Conservation (phyloP, 1,140 invertebrate species). For the Drosophila simulans region DNA sequence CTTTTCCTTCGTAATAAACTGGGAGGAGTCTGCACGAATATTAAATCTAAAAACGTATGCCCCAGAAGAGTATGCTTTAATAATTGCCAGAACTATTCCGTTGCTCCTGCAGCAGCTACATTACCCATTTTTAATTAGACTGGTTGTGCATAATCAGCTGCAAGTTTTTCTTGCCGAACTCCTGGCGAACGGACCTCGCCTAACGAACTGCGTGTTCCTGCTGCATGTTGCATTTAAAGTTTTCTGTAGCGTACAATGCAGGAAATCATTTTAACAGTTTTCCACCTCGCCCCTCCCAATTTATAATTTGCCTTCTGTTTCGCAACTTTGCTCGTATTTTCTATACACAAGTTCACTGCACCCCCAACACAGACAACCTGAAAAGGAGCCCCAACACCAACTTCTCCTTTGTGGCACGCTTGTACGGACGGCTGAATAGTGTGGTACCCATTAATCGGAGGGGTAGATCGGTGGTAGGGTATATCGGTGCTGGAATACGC, state of each 20-base stretch:
- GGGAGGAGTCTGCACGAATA: constrained; percentile 15
- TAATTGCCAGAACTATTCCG: constrained; percentile 35
- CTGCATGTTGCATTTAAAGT: constrained; percentile 80
- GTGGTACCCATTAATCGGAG: constrained; percentile 2
- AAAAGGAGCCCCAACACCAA: constrained; percentile 62
- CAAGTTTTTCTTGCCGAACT: constrained; percentile 32
- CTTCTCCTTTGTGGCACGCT: constrained; percentile 65
- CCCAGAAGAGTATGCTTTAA: constrained; percentile 45
- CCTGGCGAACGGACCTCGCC: constrained; percentile 9
- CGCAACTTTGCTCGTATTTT: constrained; percentile 30
- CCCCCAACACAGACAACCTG: constrained; percentile 62
- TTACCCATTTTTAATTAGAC: constrained; percentile 78
- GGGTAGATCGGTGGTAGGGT: constrained; percentile 1
- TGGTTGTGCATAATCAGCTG: constrained; percentile 67
- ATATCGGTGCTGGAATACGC: neutral
- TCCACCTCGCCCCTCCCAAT: constrained; percentile 31
- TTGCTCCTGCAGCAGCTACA: constrained; percentile 31
- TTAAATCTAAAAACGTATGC: constrained; percentile 15
- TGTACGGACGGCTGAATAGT: constrained; percentile 21
- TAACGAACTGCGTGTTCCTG: constrained; percentile 48
- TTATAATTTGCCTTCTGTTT: constrained; percentile 27
- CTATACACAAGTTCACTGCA: constrained; percentile 73
- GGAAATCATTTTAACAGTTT: constrained; percentile 82
- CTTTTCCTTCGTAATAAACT: constrained; percentile 1
- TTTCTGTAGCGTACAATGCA: constrained; percentile 76